Evolutionary conservation across 1,140 invertebrate species (phyloP).

Genomic region (Helicoverpa armigera): DNA sequence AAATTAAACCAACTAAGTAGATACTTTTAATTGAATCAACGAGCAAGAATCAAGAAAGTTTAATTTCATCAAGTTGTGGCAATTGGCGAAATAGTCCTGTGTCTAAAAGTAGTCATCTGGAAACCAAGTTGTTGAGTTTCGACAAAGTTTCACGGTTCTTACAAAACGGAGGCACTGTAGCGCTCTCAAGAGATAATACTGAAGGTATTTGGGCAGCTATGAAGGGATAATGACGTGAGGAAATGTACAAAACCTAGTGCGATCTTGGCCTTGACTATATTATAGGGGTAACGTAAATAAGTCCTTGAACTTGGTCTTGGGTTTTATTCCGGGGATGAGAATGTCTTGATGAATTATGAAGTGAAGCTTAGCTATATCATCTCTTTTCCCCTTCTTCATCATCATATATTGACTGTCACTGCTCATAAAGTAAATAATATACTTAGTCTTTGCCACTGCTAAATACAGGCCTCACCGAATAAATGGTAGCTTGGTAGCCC

Average conservation of each 20-base stretch:
- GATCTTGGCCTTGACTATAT: not conserved
- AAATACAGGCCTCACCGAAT: too few relatives aligned
- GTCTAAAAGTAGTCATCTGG: not conserved
- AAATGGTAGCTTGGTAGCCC: too few relatives aligned
- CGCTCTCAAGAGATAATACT: not conserved
- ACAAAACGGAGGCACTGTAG: not conserved
- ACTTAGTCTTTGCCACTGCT: too few relatives aligned
- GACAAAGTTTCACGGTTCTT: not conserved
- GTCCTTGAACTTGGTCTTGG: too few relatives aligned
- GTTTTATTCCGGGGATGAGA: too few relatives aligned
- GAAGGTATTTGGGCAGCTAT: not conserved
- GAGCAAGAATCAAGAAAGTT: not conserved
- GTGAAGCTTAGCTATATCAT: too few relatives aligned
- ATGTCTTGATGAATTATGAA: too few relatives aligned
- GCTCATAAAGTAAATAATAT: too few relatives aligned
- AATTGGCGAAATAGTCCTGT: slow-evolving; percentile 4
- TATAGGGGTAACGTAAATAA: too few relatives aligned
- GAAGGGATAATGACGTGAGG: not conserved
- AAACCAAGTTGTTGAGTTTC: not conserved
- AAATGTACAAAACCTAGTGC: not conserved
- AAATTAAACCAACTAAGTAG: not conserved
- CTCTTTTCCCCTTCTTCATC: too few relatives aligned
- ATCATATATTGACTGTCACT: too few relatives aligned
- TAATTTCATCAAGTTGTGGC: not conserved
- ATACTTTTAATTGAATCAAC: slow-evolving; percentile 7